Conservation (phyloP, 2,888 invertebrate species). For the Agriotes lineatus region DNA sequence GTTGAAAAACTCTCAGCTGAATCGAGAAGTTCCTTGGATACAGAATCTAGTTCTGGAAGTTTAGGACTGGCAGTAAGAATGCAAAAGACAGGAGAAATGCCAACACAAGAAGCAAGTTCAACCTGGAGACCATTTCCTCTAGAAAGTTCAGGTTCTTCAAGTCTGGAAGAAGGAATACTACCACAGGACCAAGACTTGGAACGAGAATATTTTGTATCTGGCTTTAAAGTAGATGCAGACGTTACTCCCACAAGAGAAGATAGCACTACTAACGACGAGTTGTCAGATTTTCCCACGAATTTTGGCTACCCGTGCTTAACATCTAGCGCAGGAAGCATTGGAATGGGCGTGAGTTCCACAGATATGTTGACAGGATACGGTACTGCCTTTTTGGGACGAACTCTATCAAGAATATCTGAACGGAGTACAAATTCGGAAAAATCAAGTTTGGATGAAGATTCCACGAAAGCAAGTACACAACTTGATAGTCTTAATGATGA, state of each 20-base stretch:
- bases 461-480: constrained; percentile 86
- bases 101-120: constrained; percentile 77
- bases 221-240: constrained; percentile 65
- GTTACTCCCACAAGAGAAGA: constrained; percentile 73
- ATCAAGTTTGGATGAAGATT: constrained; percentile 87
- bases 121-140: constrained; percentile 88
- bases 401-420: constrained; percentile 88
- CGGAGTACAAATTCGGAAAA: constrained; percentile 90
- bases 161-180: constrained; percentile 86
- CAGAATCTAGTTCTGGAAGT: constrained; percentile 82
- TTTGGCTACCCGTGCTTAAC: constrained; percentile 79
- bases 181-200: constrained; percentile 78
- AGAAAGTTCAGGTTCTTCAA: constrained; percentile 88
- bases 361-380: constrained; percentile 80
- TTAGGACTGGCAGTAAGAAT: constrained; percentile 76
- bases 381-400: constrained; percentile 80
- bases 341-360: constrained; percentile 71
- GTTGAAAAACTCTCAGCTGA: constrained; percentile 70
- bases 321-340: constrained; percentile 65
- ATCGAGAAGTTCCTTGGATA: constrained; percentile 80
- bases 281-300: constrained; percentile 81
- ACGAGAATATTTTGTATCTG: constrained; percentile 64
- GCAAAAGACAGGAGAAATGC: constrained; percentile 70
- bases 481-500: constrained; percentile 89
- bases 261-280: constrained; percentile 78